Percentiles rank a stretch among this genome's conserved stretches.
Evolutionary conservation across 2,113 vertebrate species (phyloP).

Genomic region (Phoenicopterus ruber): DNA sequence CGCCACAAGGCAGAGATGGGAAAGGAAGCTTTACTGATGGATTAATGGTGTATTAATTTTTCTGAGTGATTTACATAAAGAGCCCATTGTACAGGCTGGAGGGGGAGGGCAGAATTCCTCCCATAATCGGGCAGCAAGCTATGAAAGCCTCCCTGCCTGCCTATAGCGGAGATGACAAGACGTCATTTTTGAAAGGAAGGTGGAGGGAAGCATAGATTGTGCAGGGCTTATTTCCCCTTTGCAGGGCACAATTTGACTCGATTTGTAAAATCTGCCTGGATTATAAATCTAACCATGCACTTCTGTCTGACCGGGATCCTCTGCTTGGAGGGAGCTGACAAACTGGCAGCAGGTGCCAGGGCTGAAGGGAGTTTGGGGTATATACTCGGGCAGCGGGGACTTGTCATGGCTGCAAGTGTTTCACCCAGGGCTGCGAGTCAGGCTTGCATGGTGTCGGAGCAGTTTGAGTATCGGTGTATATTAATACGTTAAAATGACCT

Average conservation of each 20-base stretch:
- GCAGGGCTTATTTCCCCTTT: neutral
- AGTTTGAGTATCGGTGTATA: neutral
- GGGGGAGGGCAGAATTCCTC: slow-evolving; percentile 45
- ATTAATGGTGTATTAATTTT: slow-evolving; percentile 61
- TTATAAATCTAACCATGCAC: neutral
- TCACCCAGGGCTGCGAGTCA: neutral
- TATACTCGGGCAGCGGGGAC: neutral
- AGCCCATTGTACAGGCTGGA: slow-evolving; percentile 52
- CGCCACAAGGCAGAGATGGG: neutral
- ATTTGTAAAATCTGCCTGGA: neutral
- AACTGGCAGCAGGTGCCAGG: neutral
- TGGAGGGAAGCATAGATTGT: neutral
- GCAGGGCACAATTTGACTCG: neutral
- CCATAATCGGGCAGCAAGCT: slow-evolving; percentile 42
- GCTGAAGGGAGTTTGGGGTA: neutral
- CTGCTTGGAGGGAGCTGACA: neutral
- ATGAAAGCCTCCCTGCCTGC: slow-evolving; percentile 41
- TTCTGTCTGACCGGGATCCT: neutral
- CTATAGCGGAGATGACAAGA: neutral
- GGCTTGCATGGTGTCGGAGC: rapidly evolving
- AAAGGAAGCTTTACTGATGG: neutral
- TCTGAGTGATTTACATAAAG: slow-evolving; percentile 72
- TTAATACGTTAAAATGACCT: too few species aligned
- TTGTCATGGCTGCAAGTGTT: neutral
- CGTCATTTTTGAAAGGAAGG: neutral